These are phyloP conservation scores for Drosophila diplacantha DNA, from an alignment of 2,888 invertebrate species.

Conservation along the genomic window DNA sequence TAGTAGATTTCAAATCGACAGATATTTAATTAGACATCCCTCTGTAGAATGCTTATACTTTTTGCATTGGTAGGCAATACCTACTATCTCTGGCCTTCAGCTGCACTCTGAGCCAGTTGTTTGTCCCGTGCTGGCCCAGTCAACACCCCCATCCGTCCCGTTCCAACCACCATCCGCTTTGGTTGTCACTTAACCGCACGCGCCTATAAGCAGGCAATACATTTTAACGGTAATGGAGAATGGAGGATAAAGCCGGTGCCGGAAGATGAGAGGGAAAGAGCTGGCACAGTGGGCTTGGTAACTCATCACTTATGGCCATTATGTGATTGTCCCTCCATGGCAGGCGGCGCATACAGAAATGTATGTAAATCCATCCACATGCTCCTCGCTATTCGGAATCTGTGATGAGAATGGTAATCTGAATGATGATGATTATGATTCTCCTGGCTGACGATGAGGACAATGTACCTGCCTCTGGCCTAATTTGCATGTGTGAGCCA, in stretches of 20 bases:
- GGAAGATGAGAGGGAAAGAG: background rate
- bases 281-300: conserved; percentile 5
- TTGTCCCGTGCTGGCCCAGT: conserved; percentile 4
- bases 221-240: conserved; percentile 38
- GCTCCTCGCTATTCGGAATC: conserved; percentile 12
- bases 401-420: conserved; percentile 14
- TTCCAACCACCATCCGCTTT: background rate
- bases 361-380: conserved; percentile 33
- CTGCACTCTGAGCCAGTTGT: conserved; percentile 17
- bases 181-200: conserved; percentile 40
- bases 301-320: conserved; percentile 38
- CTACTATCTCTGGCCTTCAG: conserved; percentile 9
- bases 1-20: background rate
- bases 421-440: conserved; percentile 9
- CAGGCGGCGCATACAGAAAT: conserved; percentile 15
- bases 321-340: conserved; percentile 34
- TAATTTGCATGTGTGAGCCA: conserved; percentile 24
- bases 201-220: conserved; percentile 42
- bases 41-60: background rate
- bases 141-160: background rate
- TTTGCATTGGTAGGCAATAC: background rate
- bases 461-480: conserved; percentile 4
- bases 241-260: conserved; percentile 3
- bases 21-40: background rate
- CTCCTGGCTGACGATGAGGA: conserved; percentile 2